A percentile compares a stretch with the other conserved stretches of the same genome.
These are phyloP conservation scores for Eilema depressum DNA, from an alignment of 2,888 invertebrate genomes.

Conservation along the genomic window DNA sequence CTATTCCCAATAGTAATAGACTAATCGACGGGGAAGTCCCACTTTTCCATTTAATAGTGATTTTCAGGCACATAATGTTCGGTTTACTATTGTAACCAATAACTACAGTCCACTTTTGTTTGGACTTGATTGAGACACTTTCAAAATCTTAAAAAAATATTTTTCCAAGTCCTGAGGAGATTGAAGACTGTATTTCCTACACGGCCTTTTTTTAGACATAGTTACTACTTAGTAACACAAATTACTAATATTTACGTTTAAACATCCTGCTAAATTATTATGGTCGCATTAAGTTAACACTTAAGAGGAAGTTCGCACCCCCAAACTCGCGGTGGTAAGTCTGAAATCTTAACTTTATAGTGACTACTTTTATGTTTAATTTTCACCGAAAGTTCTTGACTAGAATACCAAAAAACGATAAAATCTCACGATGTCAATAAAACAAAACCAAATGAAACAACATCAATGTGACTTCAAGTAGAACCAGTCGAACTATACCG, in stretches of 20 bases:
- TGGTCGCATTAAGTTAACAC: not conserved
- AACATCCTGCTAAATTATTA: too few species aligned
- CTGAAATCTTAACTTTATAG: not conserved
- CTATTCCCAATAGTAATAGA: not conserved
- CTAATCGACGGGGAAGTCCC: not conserved
- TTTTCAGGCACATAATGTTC: too few species aligned
- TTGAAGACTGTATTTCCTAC: too few species aligned
- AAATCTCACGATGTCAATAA: not conserved
- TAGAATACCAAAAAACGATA: not conserved
- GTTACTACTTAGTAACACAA: too few species aligned
- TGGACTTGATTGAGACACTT: too few species aligned
- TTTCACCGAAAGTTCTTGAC: not conserved
- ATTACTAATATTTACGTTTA: too few species aligned
- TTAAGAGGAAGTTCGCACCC: too few species aligned
- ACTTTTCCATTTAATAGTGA: not conserved
- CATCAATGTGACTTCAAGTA: not conserved
- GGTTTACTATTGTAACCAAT: too few species aligned
- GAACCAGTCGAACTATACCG: constrained; percentile 2
- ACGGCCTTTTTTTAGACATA: too few species aligned
- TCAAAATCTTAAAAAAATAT: too few species aligned
- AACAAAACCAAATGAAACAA: not conserved
- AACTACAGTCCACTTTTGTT: too few species aligned
- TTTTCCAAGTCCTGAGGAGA: too few species aligned
- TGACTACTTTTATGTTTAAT: not conserved
- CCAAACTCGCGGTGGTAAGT: not conserved